phyloP scores from a whole-genome alignment of 2,113 vertebrate genomes.

The Patagioenas fasciata region DNA sequence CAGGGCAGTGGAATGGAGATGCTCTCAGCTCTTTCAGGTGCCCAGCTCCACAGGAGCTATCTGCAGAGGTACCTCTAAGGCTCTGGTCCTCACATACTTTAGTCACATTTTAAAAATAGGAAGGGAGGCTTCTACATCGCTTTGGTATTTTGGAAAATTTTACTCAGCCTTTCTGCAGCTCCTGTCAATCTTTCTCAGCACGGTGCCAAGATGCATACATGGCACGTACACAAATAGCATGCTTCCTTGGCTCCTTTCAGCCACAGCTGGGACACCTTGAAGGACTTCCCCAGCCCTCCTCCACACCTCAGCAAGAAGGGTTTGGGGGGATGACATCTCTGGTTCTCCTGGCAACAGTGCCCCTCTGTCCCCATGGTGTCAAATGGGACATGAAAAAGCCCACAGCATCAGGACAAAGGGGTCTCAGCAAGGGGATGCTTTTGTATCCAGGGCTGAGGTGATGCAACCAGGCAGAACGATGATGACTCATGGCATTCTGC shows the following conservation, averaged over 20 bases:
- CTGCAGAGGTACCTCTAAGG: slow-evolving; percentile 53
- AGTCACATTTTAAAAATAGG: slow-evolving; percentile 65
- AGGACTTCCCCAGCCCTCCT: background rate
- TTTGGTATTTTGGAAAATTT: slow-evolving; percentile 69
- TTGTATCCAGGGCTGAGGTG: accelerated
- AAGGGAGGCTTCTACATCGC: slow-evolving; percentile 40
- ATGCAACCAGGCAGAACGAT: background rate
- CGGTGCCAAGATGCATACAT: background rate
- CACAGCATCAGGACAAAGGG: background rate
- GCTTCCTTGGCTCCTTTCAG: background rate
- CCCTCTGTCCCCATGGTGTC: accelerated
- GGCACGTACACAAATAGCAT: background rate
- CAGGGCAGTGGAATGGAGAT: background rate
- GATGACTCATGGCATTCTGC: accelerated
- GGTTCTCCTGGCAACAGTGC: background rate
- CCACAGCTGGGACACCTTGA: accelerated
- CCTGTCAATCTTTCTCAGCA: slow-evolving; percentile 47
- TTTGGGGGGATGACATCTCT: accelerated
- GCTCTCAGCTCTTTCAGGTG: background rate
- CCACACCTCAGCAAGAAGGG: background rate
- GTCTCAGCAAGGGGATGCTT: background rate
- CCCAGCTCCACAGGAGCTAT: background rate
- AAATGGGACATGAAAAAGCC: background rate
- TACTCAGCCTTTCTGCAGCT: slow-evolving; percentile 62
- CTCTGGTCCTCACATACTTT: background rate